Percentiles rank a stretch among this genome's conserved stretches.
These are phyloP conservation scores for Netelia melanura DNA, from an alignment of 2,888 invertebrate species.

Conservation along the genomic window DNA sequence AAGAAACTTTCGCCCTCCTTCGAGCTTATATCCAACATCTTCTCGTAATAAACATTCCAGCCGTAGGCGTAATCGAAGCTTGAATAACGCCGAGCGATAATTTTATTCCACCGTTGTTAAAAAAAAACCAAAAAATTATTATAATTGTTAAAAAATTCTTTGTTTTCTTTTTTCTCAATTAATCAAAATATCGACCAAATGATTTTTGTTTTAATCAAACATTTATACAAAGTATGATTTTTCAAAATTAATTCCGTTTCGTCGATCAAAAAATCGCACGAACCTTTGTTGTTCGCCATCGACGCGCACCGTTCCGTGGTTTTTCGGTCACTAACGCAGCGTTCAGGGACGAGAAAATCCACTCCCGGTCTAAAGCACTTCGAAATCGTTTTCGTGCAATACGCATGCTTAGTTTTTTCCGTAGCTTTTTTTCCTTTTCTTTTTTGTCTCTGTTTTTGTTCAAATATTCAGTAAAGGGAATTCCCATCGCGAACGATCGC, in stretches of 20 bases:
- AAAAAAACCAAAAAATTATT: not conserved
- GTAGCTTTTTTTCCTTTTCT: not conserved
- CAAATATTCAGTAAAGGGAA: slow-evolving; percentile 40
- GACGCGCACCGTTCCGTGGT: slow-evolving; percentile 24
- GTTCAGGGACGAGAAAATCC: slow-evolving; percentile 6
- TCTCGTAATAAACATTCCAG: slow-evolving; percentile 73
- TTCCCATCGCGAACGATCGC: not conserved
- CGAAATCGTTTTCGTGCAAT: not conserved
- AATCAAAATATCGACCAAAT: not conserved
- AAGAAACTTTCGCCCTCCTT: slow-evolving; percentile 39
- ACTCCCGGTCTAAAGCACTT: slow-evolving; percentile 12
- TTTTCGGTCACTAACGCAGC: slow-evolving; percentile 35
- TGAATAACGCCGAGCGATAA: slow-evolving; percentile 36
- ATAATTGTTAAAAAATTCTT: too few relatives aligned
- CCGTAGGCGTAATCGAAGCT: slow-evolving; percentile 70
- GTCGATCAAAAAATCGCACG: slow-evolving; percentile 6
- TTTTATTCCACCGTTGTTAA: not conserved
- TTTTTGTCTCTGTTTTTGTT: not conserved
- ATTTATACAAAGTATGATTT: too few relatives aligned
- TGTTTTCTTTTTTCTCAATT: not conserved
- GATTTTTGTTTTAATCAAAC: not conserved
- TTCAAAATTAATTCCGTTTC: not conserved
- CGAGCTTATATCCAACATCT: slow-evolving; percentile 63
- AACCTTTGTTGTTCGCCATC: slow-evolving; percentile 46
- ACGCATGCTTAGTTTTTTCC: slow-evolving; percentile 32